phyloP scores from a whole-genome alignment of 2,888 invertebrate genomes.

The Tipula unca region DNA sequence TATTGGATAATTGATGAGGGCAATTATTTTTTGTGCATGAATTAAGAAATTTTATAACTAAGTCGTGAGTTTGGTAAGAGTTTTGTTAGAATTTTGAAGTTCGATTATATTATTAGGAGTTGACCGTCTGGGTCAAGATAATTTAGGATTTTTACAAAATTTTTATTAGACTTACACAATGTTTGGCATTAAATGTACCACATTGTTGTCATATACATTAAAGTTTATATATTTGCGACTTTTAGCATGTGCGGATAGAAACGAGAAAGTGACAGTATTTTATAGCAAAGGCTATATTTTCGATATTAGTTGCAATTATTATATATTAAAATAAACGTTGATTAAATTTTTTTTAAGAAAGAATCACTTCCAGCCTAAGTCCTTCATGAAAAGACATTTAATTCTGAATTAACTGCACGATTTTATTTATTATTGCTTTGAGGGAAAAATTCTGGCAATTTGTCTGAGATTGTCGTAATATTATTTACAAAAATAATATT shows the following conservation, averaged over 20 bases:
- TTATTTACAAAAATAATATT: no score
- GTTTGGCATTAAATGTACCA: background rate
- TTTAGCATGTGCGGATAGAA: background rate
- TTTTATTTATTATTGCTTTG: no score
- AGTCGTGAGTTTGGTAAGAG: background rate
- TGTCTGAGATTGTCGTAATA: no score
- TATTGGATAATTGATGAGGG: background rate
- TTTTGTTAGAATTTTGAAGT: background rate
- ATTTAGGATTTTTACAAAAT: background rate
- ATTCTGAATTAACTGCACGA: background rate
- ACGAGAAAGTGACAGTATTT: background rate
- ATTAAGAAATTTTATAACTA: background rate
- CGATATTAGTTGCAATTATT: background rate
- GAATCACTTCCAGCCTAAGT: no score
- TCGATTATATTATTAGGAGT: background rate
- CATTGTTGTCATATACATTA: background rate
- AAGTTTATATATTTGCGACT: background rate
- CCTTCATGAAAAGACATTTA: background rate
- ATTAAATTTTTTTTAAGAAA: no score
- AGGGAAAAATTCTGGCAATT: background rate
- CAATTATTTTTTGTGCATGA: background rate
- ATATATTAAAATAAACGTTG: background rate
- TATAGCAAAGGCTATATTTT: background rate
- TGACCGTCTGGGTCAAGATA: background rate
- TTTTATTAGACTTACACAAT: background rate